phyloP scores from a whole-genome alignment of 2,797 vertebrate species.

The Cyclopterus lumpus region DNA sequence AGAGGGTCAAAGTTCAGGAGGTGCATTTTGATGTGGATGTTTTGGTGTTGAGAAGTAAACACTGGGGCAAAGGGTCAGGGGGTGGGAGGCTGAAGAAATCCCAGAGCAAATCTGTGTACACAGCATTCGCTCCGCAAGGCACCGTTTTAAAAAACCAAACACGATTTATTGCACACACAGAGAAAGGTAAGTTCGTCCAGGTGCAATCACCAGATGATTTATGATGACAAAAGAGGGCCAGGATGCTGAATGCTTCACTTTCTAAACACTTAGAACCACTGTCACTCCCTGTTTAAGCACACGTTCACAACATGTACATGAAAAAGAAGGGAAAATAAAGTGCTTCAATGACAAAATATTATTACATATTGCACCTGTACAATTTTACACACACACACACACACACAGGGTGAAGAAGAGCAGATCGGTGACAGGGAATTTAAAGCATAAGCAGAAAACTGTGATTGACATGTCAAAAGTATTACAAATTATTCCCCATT shows the following conservation, averaged over 20 bases:
- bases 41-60: constrained; percentile 35
- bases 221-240: constrained; percentile 49
- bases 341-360: constrained; percentile 5
- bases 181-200: constrained; percentile 61
- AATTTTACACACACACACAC: no score
- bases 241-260: constrained; percentile 24
- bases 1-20: constrained; percentile 6
- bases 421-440: constrained; percentile 19
- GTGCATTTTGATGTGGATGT: constrained; percentile 2
- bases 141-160: constrained; percentile 32
- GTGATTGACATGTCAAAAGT: constrained; percentile 10
- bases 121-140: constrained; percentile 63
- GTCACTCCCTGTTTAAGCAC: constrained; percentile 3
- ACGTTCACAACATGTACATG: background rate
- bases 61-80: constrained; percentile 8
- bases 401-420: constrained; percentile 23
- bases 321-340: background rate
- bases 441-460: constrained; percentile 21
- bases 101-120: constrained; percentile 20
- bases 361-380: constrained; percentile 3
- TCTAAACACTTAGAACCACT: constrained; percentile 9
- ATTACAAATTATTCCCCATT: background rate
- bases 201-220: constrained; percentile 61
- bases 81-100: constrained; percentile 30
- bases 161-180: constrained; percentile 31